phyloP scores from a whole-genome alignment of 2,797 vertebrate species.

The Coracias cyanogaster region DNA sequence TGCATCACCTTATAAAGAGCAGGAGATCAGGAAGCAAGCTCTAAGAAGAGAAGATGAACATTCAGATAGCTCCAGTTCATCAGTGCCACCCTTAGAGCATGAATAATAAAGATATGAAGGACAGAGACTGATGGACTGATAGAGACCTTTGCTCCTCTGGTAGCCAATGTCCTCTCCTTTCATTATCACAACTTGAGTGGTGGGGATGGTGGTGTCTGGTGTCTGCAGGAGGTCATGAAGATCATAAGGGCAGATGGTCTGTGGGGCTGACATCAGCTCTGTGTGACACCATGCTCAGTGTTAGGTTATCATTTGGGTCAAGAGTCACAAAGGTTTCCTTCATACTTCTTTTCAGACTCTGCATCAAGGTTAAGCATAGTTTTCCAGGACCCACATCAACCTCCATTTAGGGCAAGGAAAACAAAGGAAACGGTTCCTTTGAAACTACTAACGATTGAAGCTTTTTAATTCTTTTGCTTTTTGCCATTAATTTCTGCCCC shows the following conservation, averaged over 20 bases:
- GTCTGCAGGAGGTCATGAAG: not conserved
- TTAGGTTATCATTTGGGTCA: not conserved
- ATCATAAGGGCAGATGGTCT: not conserved
- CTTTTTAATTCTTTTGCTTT: conserved; percentile 51
- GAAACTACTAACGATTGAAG: conserved; percentile 54
- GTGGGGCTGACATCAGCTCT: not conserved
- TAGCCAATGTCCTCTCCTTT: not conserved
- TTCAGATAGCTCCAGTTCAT: not conserved
- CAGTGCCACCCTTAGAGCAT: not conserved
- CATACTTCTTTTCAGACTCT: conserved; percentile 34
- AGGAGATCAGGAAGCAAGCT: not conserved
- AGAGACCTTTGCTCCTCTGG: not conserved
- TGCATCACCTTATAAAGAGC: not conserved
- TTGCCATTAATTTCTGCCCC: conserved; percentile 60
- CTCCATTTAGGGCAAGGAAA: conserved; percentile 16
- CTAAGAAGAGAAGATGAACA: not conserved
- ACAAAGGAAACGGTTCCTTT: conserved; percentile 54
- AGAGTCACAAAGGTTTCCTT: not conserved
- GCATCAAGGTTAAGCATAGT: conserved; percentile 18
- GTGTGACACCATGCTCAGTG: not conserved
- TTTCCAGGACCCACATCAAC: not conserved
- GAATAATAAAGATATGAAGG: not conserved
- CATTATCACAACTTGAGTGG: not conserved
- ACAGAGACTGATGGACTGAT: not conserved
- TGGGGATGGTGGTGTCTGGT: not conserved